Evolutionary conservation across 1,140 invertebrate species (phyloP).

Genomic region (Saxidomus purpurata): DNA sequence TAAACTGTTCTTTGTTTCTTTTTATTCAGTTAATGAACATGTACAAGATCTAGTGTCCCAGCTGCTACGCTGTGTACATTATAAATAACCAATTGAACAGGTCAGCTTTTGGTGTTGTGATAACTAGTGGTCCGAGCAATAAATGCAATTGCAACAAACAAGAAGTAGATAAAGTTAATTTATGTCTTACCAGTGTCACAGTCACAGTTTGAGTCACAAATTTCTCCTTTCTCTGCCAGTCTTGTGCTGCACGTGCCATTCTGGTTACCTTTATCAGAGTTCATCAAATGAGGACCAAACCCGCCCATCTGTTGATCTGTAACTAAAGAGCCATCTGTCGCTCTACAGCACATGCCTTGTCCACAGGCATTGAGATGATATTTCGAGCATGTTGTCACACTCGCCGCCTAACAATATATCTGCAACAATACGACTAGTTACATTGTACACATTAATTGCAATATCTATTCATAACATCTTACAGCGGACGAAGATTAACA

Average conservation of each 20-base stretch:
- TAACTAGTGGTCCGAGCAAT: too few relatives aligned
- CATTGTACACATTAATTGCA: too few relatives aligned
- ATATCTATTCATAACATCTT: too few relatives aligned
- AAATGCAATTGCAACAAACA: too few relatives aligned
- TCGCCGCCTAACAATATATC: neutral
- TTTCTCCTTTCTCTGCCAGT: slow-evolving; percentile 53
- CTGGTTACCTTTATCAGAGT: neutral
- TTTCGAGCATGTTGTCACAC: slow-evolving; percentile 24
- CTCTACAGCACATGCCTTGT: slow-evolving; percentile 43
- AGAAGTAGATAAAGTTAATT: too few relatives aligned
- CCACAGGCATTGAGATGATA: neutral
- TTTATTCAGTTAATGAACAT: too few relatives aligned
- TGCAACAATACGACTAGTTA: neutral
- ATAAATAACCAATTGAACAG: too few relatives aligned
- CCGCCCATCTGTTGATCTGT: slow-evolving; percentile 38
- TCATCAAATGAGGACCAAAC: slow-evolving; percentile 21
- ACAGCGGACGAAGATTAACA: too few relatives aligned
- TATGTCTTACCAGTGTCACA: slow-evolving; percentile 46
- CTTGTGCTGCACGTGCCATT: slow-evolving; percentile 57
- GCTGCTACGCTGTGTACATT: too few relatives aligned
- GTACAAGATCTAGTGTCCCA: too few relatives aligned
- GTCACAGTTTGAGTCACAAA: slow-evolving; percentile 44
- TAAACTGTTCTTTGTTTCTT: too few relatives aligned
- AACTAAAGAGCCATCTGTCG: neutral
- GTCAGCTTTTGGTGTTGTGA: too few relatives aligned